These are phyloP conservation scores for Hemicordylus capensis DNA, from an alignment of 2,113 vertebrate genomes.

Conservation along the genomic window DNA sequence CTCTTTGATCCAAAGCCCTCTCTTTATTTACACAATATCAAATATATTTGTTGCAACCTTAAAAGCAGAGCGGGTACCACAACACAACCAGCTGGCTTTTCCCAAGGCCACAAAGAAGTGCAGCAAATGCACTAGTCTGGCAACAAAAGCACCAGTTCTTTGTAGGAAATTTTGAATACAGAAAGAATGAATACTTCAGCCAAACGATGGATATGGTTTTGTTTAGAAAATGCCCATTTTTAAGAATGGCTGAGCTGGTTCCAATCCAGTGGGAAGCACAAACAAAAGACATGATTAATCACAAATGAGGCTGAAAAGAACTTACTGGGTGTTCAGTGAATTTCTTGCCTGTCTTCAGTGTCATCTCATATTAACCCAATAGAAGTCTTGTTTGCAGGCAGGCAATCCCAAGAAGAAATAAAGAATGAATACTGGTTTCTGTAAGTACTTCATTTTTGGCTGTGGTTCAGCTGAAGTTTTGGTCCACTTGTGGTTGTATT, in stretches of 20 bases:
- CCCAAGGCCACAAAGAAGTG: neutral
- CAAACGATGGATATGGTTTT: neutral
- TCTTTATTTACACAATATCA: no score
- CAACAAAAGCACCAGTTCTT: neutral
- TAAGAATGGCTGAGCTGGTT: constrained; percentile 24
- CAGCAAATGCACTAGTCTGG: neutral
- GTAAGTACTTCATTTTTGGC: neutral
- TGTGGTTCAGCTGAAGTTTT: neutral
- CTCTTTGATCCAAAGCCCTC: neutral
- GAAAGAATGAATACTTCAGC: neutral
- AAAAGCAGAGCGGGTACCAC: neutral
- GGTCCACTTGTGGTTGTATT: constrained; percentile 6
- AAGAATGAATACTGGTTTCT: neutral
- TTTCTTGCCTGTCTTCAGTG: constrained; percentile 23
- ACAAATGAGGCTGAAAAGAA: neutral
- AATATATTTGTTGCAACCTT: neutral
- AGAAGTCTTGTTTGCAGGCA: neutral
- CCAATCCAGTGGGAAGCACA: constrained; percentile 6
- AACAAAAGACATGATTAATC: neutral
- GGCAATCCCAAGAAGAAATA: neutral
- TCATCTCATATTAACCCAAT: constrained; percentile 4
- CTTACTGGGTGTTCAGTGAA: constrained; percentile 5
- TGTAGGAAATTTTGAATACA: neutral
- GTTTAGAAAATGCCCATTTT: constrained; percentile 27
- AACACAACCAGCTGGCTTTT: neutral